These are phyloP conservation scores for Characodon lateralis DNA, from an alignment of 2,797 vertebrate genomes.

Conservation along the genomic window DNA sequence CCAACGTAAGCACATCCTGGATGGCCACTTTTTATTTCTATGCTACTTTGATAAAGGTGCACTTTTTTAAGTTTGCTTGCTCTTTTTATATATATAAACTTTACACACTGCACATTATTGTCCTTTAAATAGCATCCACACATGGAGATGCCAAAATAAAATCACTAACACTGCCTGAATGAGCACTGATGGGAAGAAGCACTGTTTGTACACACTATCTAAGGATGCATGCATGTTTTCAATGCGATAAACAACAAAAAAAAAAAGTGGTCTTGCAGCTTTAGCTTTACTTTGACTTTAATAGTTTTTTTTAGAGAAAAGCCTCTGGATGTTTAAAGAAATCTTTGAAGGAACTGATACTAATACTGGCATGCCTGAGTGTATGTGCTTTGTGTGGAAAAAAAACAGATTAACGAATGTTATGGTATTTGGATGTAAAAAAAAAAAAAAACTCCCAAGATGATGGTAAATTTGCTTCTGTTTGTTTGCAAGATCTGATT, in stretches of 20 bases:
- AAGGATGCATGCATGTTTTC: conserved; percentile 49
- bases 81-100: conserved; percentile 14
- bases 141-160: conserved; percentile 56
- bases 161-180: conserved; percentile 39
- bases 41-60: conserved; percentile 28
- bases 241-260: conserved; percentile 14
- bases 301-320: conserved; percentile 21
- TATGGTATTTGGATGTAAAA: conserved; percentile 54
- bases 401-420: conserved; percentile 35
- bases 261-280: conserved; percentile 37
- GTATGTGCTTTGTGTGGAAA: conserved; percentile 1
- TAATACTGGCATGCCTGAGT: conserved; percentile 19
- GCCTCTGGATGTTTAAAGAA: conserved; percentile 33
- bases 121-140: conserved; percentile 48
- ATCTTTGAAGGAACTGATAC: conserved; percentile 54
- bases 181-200: conserved; percentile 48
- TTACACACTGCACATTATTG: conserved; percentile 38
- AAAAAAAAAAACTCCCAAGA: conserved; percentile 25
- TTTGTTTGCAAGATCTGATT: conserved; percentile 65
- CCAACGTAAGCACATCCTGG: conserved; percentile 29
- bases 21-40: conserved; percentile 16
- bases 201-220: conserved; percentile 32
- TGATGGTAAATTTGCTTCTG: conserved; percentile 51
- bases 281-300: conserved; percentile 34
- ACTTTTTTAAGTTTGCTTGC: conserved; percentile 42